Percentiles rank a stretch among this genome's conserved stretches.
Evolutionary conservation across 2,888 invertebrate species (phyloP).

Genomic region (Molorchus minor): DNA sequence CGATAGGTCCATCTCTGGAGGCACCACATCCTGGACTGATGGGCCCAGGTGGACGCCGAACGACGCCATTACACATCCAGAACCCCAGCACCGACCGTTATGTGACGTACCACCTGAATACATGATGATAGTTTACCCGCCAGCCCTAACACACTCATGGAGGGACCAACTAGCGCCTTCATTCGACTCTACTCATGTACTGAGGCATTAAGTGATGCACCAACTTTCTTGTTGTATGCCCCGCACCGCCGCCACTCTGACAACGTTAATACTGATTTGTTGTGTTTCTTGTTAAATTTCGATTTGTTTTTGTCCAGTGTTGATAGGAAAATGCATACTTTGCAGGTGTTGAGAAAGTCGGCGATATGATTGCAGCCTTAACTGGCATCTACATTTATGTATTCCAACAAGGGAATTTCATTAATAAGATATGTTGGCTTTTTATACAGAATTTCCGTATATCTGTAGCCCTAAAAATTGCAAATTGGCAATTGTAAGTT

Average conservation of each 20-base stretch:
- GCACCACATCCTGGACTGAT: slow-evolving; percentile 68
- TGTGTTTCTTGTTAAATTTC: too few relatives aligned
- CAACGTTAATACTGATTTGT: slow-evolving; percentile 3
- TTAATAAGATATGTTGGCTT: too few relatives aligned
- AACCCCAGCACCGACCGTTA: slow-evolving; percentile 89
- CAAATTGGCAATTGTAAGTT: too few relatives aligned
- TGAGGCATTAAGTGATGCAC: slow-evolving; percentile 40
- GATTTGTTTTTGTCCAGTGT: too few relatives aligned
- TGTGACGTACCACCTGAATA: slow-evolving; percentile 91
- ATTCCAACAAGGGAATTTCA: too few relatives aligned
- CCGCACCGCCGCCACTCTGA: slow-evolving; percentile 29
- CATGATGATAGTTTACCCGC: slow-evolving; percentile 83
- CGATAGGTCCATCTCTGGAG: slow-evolving; percentile 64
- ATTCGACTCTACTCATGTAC: slow-evolving; percentile 30
- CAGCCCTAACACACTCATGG: slow-evolving; percentile 72
- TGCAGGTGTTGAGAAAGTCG: too few relatives aligned
- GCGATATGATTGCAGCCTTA: too few relatives aligned
- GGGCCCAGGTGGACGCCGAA: slow-evolving; percentile 67
- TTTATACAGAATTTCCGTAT: too few relatives aligned
- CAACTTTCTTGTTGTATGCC: slow-evolving; percentile 25
- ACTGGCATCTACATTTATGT: too few relatives aligned
- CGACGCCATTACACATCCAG: slow-evolving; percentile 77
- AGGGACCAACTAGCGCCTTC: slow-evolving; percentile 41
- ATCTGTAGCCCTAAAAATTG: too few relatives aligned
- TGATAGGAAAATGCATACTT: too few relatives aligned